Base-by-base conservation (phyloP, 2,888 invertebrate genomes). In the Seira sanloemensis region DNA sequence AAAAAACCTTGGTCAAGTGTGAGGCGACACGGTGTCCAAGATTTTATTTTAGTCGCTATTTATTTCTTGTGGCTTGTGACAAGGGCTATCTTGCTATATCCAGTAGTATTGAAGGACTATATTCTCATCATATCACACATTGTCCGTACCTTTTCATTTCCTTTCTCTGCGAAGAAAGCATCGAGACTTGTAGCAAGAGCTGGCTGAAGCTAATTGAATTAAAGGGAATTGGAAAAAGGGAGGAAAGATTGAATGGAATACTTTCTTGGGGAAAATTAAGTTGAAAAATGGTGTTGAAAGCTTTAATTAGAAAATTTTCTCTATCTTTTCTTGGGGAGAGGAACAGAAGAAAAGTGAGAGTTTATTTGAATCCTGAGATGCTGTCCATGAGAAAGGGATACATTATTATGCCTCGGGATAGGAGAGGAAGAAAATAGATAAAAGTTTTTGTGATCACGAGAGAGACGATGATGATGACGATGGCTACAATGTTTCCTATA, bases 261-360 rank as follows among this genome's bases (percentile, higher is more conserved):
- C 78, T 78, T 78, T 78, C 78, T 27, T 72, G 71, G 78, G 78
- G 78, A 78, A 78, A 78, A 78, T 78, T 78, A 78, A 78, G 78
- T 78, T 78, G 78, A 78, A 78, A 78, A 78, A 78, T 78, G 72
- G 78, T 24, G 78, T 46, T 78, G 78, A 78, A 78, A 78, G 78
- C 46, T 78, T 72, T 78, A 78, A 78, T 78, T 78, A 78, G 71
- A 72, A 78, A 71, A 72, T 76, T 67, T 81, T 75, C 69, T 73
- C 66, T 54, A 26, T 78, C 46, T 58, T 50, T 26, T 26, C 24
- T n/a, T n/a, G n/a, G n/a, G n/a, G n/a, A n/a, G n/a, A n/a, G n/a
- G n/a, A n/a, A n/a, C n/a, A n/a, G n/a, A n/a, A n/a, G n/a, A n/a
- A n/a, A n/a, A n/a, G n/a, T n/a, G n/a, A n/a, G n/a, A n/a, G n/a